Conservation (phyloP, 2,113 vertebrate species). For the Vulpes ferrilata region DNA sequence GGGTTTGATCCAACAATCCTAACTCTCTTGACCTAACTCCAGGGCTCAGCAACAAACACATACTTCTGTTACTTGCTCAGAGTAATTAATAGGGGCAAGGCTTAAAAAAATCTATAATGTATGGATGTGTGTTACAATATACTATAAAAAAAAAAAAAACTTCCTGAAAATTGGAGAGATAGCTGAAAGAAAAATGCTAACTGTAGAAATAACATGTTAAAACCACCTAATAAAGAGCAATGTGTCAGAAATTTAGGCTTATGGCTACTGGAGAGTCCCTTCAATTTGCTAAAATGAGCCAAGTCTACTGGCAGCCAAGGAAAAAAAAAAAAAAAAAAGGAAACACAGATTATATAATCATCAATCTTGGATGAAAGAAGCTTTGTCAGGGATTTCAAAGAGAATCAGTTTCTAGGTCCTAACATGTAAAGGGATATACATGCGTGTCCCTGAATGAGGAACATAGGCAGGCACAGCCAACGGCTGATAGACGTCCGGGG, state of each 20-base stretch:
- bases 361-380: too few relatives aligned
- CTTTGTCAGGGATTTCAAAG: not conserved
- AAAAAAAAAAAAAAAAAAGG: not conserved
- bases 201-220: not conserved
- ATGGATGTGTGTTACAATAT: not conserved
- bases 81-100: not conserved
- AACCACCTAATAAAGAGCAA: not conserved
- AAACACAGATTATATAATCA: not conserved
- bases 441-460: fast-evolving
- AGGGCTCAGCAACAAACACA: not conserved
- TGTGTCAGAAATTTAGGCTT: fast-evolving
- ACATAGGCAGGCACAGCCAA: fast-evolving
- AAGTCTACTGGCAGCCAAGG: fast-evolving
- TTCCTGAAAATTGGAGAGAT: not conserved
- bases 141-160: not conserved
- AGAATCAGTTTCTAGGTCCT: not conserved
- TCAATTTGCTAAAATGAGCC: fast-evolving
- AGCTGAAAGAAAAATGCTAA: not conserved
- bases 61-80: not conserved
- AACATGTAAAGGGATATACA: fast-evolving
- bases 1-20: not conserved
- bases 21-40: not conserved
- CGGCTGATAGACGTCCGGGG: fast-evolving
- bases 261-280: fast-evolving
- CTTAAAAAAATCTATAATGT: not conserved